Evolutionary conservation across 2,113 vertebrate species (phyloP).

Genomic region (Dascyllus trimaculatus): DNA sequence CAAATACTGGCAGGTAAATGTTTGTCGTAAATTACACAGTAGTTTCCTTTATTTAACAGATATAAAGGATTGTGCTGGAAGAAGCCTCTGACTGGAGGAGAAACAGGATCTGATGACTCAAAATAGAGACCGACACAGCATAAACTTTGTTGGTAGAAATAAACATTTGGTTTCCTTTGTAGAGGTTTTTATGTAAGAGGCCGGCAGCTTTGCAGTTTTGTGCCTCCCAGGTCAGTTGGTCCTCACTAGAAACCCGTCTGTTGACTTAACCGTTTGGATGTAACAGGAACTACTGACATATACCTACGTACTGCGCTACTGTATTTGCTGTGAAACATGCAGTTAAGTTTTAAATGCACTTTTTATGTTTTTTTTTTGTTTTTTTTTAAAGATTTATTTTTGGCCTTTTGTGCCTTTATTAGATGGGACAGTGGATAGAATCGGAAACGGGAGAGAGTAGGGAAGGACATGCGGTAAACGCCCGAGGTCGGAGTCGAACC

Average conservation of each 20-base stretch:
- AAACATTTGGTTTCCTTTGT: conserved; percentile 32
- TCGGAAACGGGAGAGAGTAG: no score
- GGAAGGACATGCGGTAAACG: no score
- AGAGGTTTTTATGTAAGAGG: neutral
- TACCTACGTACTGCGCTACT: neutral
- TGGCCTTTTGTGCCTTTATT: no score
- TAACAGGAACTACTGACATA: neutral
- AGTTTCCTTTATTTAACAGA: conserved; percentile 30
- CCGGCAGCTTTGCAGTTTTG: neutral
- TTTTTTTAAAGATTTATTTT: no score
- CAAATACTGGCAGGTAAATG: conserved; percentile 36
- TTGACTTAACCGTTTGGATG: neutral
- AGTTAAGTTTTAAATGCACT: neutral
- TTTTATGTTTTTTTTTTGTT: no score
- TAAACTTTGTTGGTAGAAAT: conserved; percentile 22
- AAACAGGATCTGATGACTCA: neutral
- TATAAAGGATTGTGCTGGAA: neutral
- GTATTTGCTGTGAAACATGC: neutral
- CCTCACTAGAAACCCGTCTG: neutral
- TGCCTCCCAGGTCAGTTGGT: neutral
- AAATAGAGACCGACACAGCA: conserved; percentile 16
- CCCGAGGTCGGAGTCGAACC: no score
- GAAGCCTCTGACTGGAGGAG: neutral
- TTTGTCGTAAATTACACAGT: conserved; percentile 34
- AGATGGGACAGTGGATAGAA: no score